Conservation (phyloP, 2,113 vertebrate genomes). For the Perca schrenkii region DNA sequence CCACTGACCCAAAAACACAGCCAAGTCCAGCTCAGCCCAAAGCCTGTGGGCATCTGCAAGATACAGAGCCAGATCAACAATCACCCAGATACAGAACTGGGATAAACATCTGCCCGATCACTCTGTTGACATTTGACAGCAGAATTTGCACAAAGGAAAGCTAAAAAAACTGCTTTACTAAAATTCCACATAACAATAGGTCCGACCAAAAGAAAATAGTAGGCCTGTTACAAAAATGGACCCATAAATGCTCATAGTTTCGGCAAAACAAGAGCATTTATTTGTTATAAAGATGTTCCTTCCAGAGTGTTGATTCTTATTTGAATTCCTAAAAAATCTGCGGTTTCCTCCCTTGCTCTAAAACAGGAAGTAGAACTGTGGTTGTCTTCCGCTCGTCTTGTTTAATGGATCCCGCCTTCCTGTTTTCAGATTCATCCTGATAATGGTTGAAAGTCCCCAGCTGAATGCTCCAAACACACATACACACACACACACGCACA, state of each 20-base stretch:
- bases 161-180: neutral
- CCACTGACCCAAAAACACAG: conserved; percentile 65
- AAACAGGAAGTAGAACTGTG: conserved; percentile 82
- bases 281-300: conserved; percentile 26
- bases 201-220: neutral
- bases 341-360: conserved; percentile 78
- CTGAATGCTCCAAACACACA: conserved; percentile 41
- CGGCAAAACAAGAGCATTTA: neutral
- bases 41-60: neutral
- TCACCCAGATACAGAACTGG: conserved; percentile 34
- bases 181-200: neutral
- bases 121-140: conserved; percentile 13
- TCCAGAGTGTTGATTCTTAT: conserved; percentile 57
- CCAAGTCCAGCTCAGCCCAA: conserved; percentile 51
- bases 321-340: conserved; percentile 86
- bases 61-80: conserved; percentile 35
- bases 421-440: conserved; percentile 86
- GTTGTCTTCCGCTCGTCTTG: conserved; percentile 79
- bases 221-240: neutral
- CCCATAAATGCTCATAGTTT: neutral
- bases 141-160: neutral
- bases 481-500: conserved; percentile 5
- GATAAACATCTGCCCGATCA: conserved; percentile 25
- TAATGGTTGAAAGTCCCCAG: conserved; percentile 77
- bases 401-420: conserved; percentile 84